phyloP scores from a whole-genome alignment of 2,888 invertebrate species.

The Acrobasis repandana region DNA sequence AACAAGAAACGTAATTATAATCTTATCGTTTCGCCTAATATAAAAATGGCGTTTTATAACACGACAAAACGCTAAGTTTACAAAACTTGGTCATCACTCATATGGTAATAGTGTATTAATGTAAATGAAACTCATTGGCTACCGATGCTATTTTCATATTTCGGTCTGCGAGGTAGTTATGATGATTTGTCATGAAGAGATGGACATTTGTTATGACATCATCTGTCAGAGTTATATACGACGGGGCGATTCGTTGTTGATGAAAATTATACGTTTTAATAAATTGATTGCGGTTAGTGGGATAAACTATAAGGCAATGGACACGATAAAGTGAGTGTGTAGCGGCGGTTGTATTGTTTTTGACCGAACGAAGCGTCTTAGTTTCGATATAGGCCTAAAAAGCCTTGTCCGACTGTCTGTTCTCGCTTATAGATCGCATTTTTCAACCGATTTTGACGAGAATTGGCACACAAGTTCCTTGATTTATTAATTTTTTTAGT shows the following conservation, averaged over 20 bases:
- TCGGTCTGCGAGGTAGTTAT: conserved; percentile 2
- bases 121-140: conserved; percentile 73
- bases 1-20: too few species aligned
- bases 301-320: neutral
- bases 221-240: conserved; percentile 12
- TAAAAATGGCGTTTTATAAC: conserved; percentile 31
- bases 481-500: too few species aligned
- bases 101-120: conserved; percentile 67
- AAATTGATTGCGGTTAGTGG: neutral
- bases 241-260: neutral
- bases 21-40: neutral
- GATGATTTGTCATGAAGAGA: conserved; percentile 18
- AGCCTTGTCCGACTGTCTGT: too few species aligned
- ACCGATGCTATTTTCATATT: conserved; percentile 51
- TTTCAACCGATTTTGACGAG: too few species aligned
- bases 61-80: conserved; percentile 56
- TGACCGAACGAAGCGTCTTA: too few species aligned
- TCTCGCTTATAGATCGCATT: too few species aligned
- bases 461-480: too few species aligned
- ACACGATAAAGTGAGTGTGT: too few species aligned
- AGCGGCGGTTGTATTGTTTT: too few species aligned
- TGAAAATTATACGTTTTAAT: neutral
- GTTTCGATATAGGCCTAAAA: too few species aligned
- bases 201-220: conserved; percentile 17
- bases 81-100: conserved; percentile 63